Evolutionary conservation across 37 sponge, comb jelly and placozoan species (phyloP).

Genomic region (Halisarca cf. caerulea): DNA sequence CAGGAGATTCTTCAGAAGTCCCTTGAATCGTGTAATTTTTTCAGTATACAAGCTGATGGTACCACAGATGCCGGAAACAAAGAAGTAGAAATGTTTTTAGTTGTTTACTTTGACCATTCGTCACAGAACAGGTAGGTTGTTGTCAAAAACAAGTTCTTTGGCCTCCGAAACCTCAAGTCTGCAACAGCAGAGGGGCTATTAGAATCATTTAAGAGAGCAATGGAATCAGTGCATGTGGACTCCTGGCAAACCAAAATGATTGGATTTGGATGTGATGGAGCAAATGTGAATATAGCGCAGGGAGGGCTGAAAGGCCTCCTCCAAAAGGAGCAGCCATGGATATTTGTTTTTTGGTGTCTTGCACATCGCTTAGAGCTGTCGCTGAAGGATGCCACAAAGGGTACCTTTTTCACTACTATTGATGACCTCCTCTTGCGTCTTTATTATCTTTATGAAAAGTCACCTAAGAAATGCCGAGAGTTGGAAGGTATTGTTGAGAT

Average conservation of each 20-base stretch:
- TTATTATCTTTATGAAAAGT: constrained; percentile 61
- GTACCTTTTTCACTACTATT: constrained; percentile 43
- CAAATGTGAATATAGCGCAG: constrained; percentile 53
- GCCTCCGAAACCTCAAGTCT: constrained; percentile 24
- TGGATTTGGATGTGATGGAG: constrained; percentile 70
- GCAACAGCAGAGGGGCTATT: constrained; percentile 32
- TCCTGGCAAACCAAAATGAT: constrained; percentile 40
- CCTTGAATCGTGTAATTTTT: constrained; percentile 26
- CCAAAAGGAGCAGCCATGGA: constrained; percentile 46
- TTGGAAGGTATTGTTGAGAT: constrained; percentile 51
- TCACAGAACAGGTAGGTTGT: constrained; percentile 2
- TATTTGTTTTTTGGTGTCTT: constrained; percentile 62
- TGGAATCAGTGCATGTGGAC: constrained; percentile 7
- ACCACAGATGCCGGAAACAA: constrained; percentile 46
- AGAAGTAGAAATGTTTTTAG: constrained; percentile 39
- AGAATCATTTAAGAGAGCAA: constrained; percentile 30
- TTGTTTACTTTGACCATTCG: constrained; percentile 32
- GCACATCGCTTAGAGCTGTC: constrained; percentile 68
- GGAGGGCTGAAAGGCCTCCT: constrained; percentile 54
- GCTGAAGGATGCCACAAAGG: constrained; percentile 58
- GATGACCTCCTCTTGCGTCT: constrained; percentile 61
- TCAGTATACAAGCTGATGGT: constrained; percentile 39
- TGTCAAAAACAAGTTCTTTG: constrained; percentile 23
- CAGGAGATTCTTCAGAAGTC: neutral
- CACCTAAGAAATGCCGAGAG: constrained; percentile 68